Conservation (phyloP, 37 sponge, comb jelly and placozoan genomes). For the Diacarnus erythraeanus region DNA sequence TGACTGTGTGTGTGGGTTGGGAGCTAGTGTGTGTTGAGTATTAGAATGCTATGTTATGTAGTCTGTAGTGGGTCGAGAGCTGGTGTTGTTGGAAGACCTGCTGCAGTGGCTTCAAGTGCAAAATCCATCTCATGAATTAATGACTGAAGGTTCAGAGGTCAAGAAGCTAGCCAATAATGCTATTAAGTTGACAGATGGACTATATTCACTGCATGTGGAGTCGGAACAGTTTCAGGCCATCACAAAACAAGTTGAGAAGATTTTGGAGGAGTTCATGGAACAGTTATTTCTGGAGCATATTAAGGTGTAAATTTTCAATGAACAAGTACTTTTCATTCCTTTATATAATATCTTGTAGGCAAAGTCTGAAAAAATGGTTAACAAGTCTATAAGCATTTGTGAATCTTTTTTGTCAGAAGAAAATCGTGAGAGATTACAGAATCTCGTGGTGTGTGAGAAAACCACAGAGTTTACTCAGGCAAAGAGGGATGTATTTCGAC, state of each 20-base stretch:
- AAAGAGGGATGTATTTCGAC: slow-evolving; percentile 39
- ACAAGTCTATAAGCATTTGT: slow-evolving; percentile 44
- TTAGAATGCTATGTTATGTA: slow-evolving; percentile 2
- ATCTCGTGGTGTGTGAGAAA: slow-evolving; percentile 17
- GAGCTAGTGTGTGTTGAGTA: not conserved
- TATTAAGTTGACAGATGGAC: slow-evolving; percentile 46
- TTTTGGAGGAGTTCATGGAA: slow-evolving; percentile 33
- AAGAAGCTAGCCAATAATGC: slow-evolving; percentile 67
- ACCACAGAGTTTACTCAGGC: slow-evolving; percentile 32
- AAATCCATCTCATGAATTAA: not conserved
- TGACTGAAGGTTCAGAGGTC: slow-evolving; percentile 19
- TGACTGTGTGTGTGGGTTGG: not conserved
- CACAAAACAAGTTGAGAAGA: slow-evolving; percentile 14
- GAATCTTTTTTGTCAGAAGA: slow-evolving; percentile 29
- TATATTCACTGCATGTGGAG: slow-evolving; percentile 71
- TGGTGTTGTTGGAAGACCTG: slow-evolving; percentile 72
- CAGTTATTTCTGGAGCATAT: slow-evolving; percentile 46
- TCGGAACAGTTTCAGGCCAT: slow-evolving; percentile 61
- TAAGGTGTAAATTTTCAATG: slow-evolving; percentile 8
- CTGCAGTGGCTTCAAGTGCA: slow-evolving; percentile 20
- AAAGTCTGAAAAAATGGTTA: slow-evolving; percentile 70
- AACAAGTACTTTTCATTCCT: not conserved
- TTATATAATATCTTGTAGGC: slow-evolving; percentile 38
- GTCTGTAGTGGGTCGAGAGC: slow-evolving; percentile 56
- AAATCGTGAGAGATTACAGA: slow-evolving; percentile 5